These are phyloP conservation scores for Toxotes lorentzi DNA, from an alignment of 2,797 vertebrate species.

Conservation along the genomic window DNA sequence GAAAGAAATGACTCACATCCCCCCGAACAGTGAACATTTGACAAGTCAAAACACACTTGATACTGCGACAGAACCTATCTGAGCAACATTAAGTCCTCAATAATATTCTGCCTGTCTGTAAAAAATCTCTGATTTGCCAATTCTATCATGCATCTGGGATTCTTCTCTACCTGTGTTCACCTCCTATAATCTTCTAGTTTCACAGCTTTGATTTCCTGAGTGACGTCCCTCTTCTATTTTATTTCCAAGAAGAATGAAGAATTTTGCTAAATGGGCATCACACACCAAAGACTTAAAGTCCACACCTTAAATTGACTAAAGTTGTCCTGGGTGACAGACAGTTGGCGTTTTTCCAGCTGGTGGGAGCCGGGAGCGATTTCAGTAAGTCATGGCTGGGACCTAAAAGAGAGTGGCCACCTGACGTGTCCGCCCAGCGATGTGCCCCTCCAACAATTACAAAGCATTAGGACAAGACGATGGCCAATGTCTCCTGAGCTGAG, in stretches of 20 bases:
- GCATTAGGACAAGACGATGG: constrained; percentile 83
- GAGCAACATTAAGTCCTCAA: constrained; percentile 29
- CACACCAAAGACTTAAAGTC: constrained; percentile 42
- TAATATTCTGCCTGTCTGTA: constrained; percentile 39
- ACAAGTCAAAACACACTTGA: constrained; percentile 61
- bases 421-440: constrained; percentile 60
- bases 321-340: constrained; percentile 60
- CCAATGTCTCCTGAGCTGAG: constrained; percentile 84
- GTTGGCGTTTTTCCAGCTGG: constrained; percentile 64
- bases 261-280: constrained; percentile 50
- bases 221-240: constrained; percentile 56
- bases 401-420: constrained; percentile 59
- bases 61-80: constrained; percentile 46
- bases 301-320: constrained; percentile 43
- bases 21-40: constrained; percentile 37
- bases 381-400: constrained; percentile 57
- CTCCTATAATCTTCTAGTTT: constrained; percentile 34
- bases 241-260: constrained; percentile 51
- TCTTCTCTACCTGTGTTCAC: constrained; percentile 8
- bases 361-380: constrained; percentile 62
- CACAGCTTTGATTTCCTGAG: constrained; percentile 51
- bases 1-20: constrained; percentile 61
- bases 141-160: constrained; percentile 13
- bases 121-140: constrained; percentile 18
- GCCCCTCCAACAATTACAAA: constrained; percentile 85